Evolutionary conservation across 1,140 invertebrate species (phyloP), one percentile per base, ranked within the genome.

Genomic region (Littorina saxatilis): DNA sequence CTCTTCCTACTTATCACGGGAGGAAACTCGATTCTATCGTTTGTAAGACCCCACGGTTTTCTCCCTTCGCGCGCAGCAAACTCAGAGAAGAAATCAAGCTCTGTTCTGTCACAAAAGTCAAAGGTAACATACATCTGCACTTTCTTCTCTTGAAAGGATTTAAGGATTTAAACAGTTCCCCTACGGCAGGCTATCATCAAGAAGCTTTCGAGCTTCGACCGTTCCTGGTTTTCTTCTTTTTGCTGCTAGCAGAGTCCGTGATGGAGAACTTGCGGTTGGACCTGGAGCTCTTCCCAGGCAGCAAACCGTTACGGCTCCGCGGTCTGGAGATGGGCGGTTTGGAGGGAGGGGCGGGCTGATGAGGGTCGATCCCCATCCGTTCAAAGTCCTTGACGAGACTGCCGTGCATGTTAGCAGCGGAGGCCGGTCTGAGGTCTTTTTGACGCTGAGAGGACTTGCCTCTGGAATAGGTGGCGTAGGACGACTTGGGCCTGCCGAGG

Each of bases 231-330:
- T 72, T 72, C 23, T 43, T 58, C 40, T 27, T 68, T 52, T 32
- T 63, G 32, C 20, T 63, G 37, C n/a, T n/a, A 32, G 83, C 81
- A 39, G 76, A 27, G n/a, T 89, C 88, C 27, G 89, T 86, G 43
- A 91, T 50, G 9, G 90, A 90, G 50, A 87, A 82, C 77, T 87
- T 85, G 27, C 88, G 82, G 70, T 91, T 88, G 13, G 90, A 91
- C 52, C 81, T 84, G 68, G 83, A 89, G 61, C 83, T 87, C 83
- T 90, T 91, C 17, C 89, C 88, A 0, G 88, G 88, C 74, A 88
- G 73, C 17, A 86, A 47, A 20, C 82, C 80, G 66, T 86, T 87
- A n/a, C 90, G 78, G 58, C 89, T 90, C 32, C 85, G 50, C 13
- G 87, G 86, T 47, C 88, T 70, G 29, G 68, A 61, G 1, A 75